A percentile compares a stretch with the other conserved stretches of the same genome.
These are phyloP conservation scores for Xanthorhoe spadicearia DNA, from an alignment of 2,888 invertebrate species.

Conservation along the genomic window DNA sequence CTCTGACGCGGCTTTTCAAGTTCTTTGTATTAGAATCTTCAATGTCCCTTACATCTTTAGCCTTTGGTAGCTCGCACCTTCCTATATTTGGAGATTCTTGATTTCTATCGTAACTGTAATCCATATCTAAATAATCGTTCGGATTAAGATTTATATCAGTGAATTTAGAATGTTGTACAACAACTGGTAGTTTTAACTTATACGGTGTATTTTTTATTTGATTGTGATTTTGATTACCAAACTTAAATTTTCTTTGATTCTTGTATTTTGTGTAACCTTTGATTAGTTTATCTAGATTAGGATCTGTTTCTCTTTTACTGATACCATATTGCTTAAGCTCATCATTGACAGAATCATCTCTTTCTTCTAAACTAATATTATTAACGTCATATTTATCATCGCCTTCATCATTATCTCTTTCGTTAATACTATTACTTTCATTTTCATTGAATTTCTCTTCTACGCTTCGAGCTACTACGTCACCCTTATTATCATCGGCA, in stretches of 20 bases:
- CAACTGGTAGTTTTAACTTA: constrained; percentile 22
- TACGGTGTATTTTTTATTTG: constrained; percentile 12
- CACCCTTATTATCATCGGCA: constrained; percentile 24
- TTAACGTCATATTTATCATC: neutral
- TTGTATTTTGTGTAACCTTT: constrained; percentile 5
- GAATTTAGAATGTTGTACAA: constrained; percentile 17
- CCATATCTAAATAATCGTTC: constrained; percentile 56
- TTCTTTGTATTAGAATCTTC: constrained; percentile 11
- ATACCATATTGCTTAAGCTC: neutral
- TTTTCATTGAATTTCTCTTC: constrained; percentile 2
- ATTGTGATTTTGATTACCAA: constrained; percentile 25
- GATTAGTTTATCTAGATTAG: neutral
- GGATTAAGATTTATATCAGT: constrained; percentile 46
- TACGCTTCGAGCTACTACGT: constrained; percentile 13
- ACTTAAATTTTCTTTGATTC: constrained; percentile 34
- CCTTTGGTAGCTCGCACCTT: constrained; percentile 5
- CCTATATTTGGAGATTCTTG: constrained; percentile 2
- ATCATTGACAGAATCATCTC: neutral
- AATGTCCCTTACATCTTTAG: neutral
- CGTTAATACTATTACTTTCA: neutral
- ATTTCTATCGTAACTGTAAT: constrained; percentile 52
- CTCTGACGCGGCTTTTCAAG: constrained; percentile 49
- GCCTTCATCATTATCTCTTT: neutral
- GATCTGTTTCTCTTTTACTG: neutral
- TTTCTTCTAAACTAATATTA: neutral